Conservation (phyloP, 2,888 invertebrate genomes). For the Phorcus lineatus region DNA sequence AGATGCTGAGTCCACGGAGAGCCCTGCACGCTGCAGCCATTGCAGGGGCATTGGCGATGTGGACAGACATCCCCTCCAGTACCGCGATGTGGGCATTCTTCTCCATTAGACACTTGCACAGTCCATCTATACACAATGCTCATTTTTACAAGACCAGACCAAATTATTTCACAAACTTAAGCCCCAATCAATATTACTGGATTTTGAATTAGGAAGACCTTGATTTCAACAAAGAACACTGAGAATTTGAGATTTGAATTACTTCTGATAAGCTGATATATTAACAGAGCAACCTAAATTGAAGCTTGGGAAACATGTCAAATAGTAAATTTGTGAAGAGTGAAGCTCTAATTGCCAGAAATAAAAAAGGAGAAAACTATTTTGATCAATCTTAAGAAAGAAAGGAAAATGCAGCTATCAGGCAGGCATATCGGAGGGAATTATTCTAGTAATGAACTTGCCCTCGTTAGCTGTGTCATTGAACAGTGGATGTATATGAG, state of each 20-base stretch:
- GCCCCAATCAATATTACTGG: not conserved
- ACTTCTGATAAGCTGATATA: too few species aligned
- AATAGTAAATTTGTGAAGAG: not conserved
- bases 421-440: too few species aligned
- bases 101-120: constrained; percentile 58
- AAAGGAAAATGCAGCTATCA: not conserved
- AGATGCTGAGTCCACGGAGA: constrained; percentile 62
- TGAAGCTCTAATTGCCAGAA: not conserved
- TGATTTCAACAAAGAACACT: not conserved
- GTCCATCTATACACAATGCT: constrained; percentile 43
- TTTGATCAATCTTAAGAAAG: not conserved
- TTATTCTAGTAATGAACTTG: too few species aligned
- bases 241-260: too few species aligned
- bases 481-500: too few species aligned
- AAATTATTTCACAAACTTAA: not conserved
- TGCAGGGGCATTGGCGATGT: constrained; percentile 40
- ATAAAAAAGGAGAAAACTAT: not conserved
- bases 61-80: constrained; percentile 54
- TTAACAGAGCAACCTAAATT: too few species aligned
- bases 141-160: not conserved
- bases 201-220: too few species aligned
- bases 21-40: constrained; percentile 56
- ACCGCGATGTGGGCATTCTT: constrained; percentile 67
- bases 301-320: too few species aligned
- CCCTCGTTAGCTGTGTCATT: too few species aligned